Base-by-base conservation (phyloP, 2,797 vertebrate species). In the Sebastes jordani region DNA sequence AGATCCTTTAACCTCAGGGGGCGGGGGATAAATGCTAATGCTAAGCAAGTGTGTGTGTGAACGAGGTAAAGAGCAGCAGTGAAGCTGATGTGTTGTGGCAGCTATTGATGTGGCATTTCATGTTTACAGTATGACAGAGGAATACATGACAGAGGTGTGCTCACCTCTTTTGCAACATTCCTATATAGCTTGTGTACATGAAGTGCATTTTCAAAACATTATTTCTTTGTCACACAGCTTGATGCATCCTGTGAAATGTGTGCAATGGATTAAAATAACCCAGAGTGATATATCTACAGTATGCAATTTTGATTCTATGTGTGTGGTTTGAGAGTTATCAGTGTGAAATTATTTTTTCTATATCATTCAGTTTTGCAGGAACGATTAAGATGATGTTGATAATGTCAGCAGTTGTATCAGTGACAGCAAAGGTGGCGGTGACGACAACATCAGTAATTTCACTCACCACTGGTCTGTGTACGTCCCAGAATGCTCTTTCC, bases 401-500 rank as follows among this genome's bases (percentile, higher is more conserved):
- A 46, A 71, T 61, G 69, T 60, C 56, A 29, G 36, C 18, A 7
- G 38, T 7, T 34, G 64, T 71, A 38, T 71, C 18, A 11, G 30
- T 27, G 38, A 71, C 22, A 34, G 63, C 54, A 25, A 77, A 82
- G 56, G 72, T 71, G 64, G 78, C 29, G 25, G 49, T 49, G 30
- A 46, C 55, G 78, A 69, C 30, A 46, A 9, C 59, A 74, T 78
- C 66, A 63, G 46, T 55, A 60, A 77, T 84, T 87, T 89, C 64
- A 84, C 97, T 97, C 94, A 99, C 98, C 97, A 99, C 98, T 0
- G 98, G 98, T 93, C 98, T 97, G 87, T 99, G 98, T 60, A 99
- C 98, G 0, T 99, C 98, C 98, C 98, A 99, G 94, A 99, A 99
- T 0, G 98, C 98, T 95, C 98, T 94, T 90, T 99, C 98, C 83